Conservation (phyloP, 2,888 invertebrate species). For the Macrosoma leucophasiata region DNA sequence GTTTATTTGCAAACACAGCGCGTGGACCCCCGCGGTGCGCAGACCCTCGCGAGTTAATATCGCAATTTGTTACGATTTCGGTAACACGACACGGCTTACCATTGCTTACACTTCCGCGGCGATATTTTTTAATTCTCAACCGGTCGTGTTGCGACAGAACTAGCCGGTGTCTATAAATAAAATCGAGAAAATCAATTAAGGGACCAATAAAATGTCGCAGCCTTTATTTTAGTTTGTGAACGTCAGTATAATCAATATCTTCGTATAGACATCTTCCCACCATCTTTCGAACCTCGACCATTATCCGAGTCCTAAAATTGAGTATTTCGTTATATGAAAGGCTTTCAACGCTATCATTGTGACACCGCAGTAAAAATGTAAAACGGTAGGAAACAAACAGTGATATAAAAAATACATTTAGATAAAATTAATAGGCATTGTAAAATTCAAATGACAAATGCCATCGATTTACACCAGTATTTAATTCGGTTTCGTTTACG, state of each 20-base stretch:
- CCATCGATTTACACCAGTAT: constrained; percentile 28
- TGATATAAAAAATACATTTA: constrained; percentile 51
- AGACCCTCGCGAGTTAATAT: constrained; percentile 37
- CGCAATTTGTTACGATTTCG: constrained; percentile 58
- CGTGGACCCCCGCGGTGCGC: constrained; percentile 46
- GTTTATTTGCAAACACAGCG: constrained; percentile 72
- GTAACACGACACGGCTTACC: constrained; percentile 60
- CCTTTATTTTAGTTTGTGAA: too few relatives aligned
- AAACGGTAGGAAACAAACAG: constrained; percentile 50
- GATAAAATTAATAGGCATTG: constrained; percentile 53
- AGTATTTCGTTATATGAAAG: constrained; percentile 31
- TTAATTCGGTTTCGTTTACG: constrained; percentile 36
- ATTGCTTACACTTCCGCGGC: too few relatives aligned
- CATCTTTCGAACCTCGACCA: constrained; percentile 22
- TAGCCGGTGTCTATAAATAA: too few relatives aligned
- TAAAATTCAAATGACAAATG: constrained; percentile 47
- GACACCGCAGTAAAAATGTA: constrained; percentile 44
- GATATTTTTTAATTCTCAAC: constrained; percentile 22
- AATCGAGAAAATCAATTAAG: too few relatives aligned
- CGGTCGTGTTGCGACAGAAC: too few relatives aligned
- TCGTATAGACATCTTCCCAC: too few relatives aligned
- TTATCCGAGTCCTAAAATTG: constrained; percentile 37
- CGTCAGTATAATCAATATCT: too few relatives aligned
- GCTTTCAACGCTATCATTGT: constrained; percentile 35
- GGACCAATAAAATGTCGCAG: too few relatives aligned